These are phyloP conservation scores for Yponomeuta plumbellus DNA, from an alignment of 2,888 invertebrate genomes.

Conservation along the genomic window DNA sequence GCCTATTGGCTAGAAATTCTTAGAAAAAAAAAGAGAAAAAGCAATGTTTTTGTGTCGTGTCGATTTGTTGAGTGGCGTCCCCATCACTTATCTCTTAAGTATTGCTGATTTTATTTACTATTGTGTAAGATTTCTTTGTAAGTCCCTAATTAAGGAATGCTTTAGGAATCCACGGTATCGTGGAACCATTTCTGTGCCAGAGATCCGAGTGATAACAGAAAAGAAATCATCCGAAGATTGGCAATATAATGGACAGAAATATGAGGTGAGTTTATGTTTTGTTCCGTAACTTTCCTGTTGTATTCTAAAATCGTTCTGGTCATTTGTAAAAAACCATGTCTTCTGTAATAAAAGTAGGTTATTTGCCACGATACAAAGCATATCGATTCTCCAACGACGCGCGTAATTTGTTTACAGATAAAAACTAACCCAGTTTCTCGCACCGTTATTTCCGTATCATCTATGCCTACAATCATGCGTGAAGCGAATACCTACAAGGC, in stretches of 20 bases:
- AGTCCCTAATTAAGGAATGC: background rate
- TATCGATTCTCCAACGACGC: background rate
- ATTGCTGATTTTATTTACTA: constrained; percentile 37
- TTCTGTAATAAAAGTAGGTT: background rate
- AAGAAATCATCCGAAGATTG: constrained; percentile 3
- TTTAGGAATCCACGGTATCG: background rate
- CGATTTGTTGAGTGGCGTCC: constrained; percentile 57
- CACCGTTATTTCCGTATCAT: constrained; percentile 1
- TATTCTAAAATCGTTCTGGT: background rate
- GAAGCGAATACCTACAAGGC: background rate
- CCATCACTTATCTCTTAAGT: constrained; percentile 48
- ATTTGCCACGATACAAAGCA: background rate
- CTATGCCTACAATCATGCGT: background rate
- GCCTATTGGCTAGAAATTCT: background rate
- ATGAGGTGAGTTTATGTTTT: constrained; percentile 54
- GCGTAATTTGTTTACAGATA: background rate
- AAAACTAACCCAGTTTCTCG: background rate
- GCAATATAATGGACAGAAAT: constrained; percentile 57
- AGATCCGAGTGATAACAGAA: background rate
- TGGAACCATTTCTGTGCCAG: background rate
- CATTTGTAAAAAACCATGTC: background rate
- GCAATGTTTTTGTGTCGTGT: constrained; percentile 43
- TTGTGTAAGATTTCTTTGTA: background rate
- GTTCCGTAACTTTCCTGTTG: constrained; percentile 3
- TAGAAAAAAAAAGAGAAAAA: constrained; percentile 28